These are phyloP conservation scores for Scyliorhinus canicula DNA, from an alignment of 2,797 vertebrate species.

Conservation along the genomic window DNA sequence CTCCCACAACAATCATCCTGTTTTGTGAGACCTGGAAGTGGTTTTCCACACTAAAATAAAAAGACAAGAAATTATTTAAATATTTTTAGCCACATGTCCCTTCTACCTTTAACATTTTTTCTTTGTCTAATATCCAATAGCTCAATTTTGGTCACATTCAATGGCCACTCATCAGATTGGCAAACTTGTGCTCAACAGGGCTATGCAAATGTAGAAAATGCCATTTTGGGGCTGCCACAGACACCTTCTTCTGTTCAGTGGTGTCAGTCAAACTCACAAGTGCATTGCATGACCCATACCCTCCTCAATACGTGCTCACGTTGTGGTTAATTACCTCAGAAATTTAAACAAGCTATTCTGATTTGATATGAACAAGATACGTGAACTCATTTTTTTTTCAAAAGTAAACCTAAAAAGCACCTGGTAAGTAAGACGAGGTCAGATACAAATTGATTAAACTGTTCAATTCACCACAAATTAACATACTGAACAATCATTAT, in stretches of 20 bases:
- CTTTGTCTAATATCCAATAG: not conserved
- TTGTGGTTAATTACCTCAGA: not conserved
- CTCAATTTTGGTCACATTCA: not conserved
- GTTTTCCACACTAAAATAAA: slow-evolving; percentile 75
- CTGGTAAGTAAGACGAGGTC: not conserved
- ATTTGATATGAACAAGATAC: not conserved
- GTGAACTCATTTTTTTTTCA: not conserved
- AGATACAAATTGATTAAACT: not conserved
- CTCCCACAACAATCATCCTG: slow-evolving; percentile 92
- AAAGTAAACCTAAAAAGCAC: not conserved
- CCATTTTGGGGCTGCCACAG: not conserved
- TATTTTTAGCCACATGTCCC: not conserved
- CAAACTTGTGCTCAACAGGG: not conserved
- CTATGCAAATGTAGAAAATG: not conserved
- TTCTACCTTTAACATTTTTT: not conserved
- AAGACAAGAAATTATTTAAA: slow-evolving; percentile 42
- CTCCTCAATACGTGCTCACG: not conserved
- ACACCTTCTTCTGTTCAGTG: not conserved
- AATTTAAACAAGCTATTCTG: not conserved
- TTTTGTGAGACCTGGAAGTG: slow-evolving; percentile 76
- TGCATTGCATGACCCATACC: not conserved
- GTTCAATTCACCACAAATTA: not conserved
- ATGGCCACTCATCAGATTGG: not conserved
- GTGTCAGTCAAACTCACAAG: not conserved
- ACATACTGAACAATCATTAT: not conserved